Percentiles rank a stretch among this genome's conserved stretches.
Evolutionary conservation across 92 coral and sea anemone species (phyloP).

Genomic region (Palythoa grandis): DNA sequence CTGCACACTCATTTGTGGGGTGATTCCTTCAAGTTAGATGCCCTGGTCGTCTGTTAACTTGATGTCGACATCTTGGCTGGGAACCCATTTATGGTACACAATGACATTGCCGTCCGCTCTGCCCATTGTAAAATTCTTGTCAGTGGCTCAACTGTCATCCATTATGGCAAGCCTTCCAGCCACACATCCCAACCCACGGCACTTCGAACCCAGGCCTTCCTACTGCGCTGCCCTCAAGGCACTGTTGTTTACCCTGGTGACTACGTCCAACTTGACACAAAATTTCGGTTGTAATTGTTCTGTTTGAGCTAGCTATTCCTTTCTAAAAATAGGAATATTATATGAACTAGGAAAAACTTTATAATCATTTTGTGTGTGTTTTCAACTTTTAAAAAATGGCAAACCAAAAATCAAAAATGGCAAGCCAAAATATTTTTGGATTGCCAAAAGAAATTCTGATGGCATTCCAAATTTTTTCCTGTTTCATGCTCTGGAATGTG

Average conservation of each 20-base stretch:
- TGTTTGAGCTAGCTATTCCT: too few species aligned
- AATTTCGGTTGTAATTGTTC: too few species aligned
- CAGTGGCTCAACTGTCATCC: conserved; percentile 49
- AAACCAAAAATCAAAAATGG: too few species aligned
- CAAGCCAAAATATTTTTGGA: too few species aligned
- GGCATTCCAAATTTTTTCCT: too few species aligned
- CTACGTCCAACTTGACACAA: conserved; percentile 58
- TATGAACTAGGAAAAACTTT: too few species aligned
- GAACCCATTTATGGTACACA: conserved; percentile 56
- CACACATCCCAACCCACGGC: conserved; percentile 50
- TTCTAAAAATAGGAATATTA: too few species aligned
- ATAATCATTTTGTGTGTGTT: too few species aligned
- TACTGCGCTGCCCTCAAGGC: conserved; percentile 51
- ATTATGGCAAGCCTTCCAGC: conserved; percentile 41
- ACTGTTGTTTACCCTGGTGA: conserved; percentile 56
- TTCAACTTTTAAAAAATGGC: too few species aligned
- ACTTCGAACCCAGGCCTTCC: conserved; percentile 64
- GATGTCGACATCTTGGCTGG: neutral
- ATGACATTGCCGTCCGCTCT: conserved; percentile 57
- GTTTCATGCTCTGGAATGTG: too few species aligned
- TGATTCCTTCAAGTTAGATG: conserved; percentile 48
- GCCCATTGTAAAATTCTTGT: conserved; percentile 54
- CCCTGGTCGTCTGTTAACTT: conserved; percentile 29
- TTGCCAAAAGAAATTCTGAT: too few species aligned
- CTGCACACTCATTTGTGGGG: conserved; percentile 52